phyloP scores from a whole-genome alignment of 1,140 invertebrate genomes.

The Ostrea edulis region DNA sequence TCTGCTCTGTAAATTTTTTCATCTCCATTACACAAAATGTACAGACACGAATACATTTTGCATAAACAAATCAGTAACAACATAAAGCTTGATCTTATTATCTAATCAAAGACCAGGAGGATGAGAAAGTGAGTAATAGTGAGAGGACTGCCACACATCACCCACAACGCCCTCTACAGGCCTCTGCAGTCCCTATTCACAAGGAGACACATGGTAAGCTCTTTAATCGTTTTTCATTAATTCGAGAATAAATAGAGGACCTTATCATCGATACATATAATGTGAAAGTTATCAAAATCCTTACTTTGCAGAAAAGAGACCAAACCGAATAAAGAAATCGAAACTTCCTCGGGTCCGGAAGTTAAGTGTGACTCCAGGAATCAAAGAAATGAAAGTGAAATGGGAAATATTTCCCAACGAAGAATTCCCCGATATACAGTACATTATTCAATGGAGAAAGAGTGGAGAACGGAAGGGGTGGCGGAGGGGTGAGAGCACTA shows the following conservation, averaged over 20 bases:
- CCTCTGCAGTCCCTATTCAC: neutral
- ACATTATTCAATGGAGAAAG: constrained; percentile 19
- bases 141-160: neutral
- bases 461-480: neutral
- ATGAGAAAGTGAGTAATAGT: neutral
- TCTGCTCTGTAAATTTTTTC: too few species aligned
- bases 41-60: too few species aligned
- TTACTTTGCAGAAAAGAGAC: neutral
- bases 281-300: neutral
- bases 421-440: neutral
- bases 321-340: neutral
- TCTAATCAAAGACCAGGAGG: neutral
- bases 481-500: constrained; percentile 2
- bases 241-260: too few species aligned
- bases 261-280: too few species aligned
- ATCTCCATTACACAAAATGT: too few species aligned
- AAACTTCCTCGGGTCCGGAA: neutral
- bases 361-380: neutral
- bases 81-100: too few species aligned
- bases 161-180: neutral
- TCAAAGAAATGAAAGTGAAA: neutral
- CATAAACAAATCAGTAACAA: too few species aligned
- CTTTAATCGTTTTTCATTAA: too few species aligned
- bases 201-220: neutral
- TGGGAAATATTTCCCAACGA: constrained; percentile 3